Evolutionary conservation across 2,797 vertebrate genomes (phyloP).

Genomic region (Pelobates cultripes): DNA sequence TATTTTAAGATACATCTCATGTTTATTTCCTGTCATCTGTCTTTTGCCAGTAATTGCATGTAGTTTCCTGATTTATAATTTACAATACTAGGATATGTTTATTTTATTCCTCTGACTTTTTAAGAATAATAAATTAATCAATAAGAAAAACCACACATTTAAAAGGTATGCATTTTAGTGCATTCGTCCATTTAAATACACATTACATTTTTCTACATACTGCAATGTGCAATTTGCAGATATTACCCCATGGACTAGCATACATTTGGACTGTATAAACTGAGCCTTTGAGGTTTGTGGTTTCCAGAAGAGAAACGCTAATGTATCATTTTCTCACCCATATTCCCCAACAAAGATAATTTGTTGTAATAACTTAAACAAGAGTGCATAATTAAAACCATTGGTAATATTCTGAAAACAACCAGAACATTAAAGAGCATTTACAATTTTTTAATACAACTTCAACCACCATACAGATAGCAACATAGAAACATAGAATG

Average conservation of each 20-base stretch:
- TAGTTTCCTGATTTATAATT: background rate
- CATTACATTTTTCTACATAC: background rate
- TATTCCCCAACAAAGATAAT: background rate
- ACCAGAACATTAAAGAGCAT: too few relatives aligned
- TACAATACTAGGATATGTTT: background rate
- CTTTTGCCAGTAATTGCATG: background rate
- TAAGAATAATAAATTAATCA: background rate
- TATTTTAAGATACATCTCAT: background rate
- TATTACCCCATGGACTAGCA: background rate
- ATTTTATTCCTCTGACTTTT: background rate
- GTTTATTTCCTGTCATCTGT: background rate
- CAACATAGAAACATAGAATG: too few relatives aligned
- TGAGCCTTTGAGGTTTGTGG: background rate
- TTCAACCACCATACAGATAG: too few relatives aligned
- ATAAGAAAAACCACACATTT: background rate
- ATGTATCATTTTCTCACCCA: background rate
- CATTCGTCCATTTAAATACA: background rate
- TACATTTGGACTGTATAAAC: background rate
- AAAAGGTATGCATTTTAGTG: background rate
- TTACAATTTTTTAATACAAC: too few relatives aligned
- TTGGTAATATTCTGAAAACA: background rate
- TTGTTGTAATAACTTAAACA: background rate
- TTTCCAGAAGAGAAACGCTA: background rate
- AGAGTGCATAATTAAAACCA: background rate
- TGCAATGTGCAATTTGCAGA: background rate